Conservation (phyloP, 2,888 invertebrate species). For the Embidobia sp. region DNA sequence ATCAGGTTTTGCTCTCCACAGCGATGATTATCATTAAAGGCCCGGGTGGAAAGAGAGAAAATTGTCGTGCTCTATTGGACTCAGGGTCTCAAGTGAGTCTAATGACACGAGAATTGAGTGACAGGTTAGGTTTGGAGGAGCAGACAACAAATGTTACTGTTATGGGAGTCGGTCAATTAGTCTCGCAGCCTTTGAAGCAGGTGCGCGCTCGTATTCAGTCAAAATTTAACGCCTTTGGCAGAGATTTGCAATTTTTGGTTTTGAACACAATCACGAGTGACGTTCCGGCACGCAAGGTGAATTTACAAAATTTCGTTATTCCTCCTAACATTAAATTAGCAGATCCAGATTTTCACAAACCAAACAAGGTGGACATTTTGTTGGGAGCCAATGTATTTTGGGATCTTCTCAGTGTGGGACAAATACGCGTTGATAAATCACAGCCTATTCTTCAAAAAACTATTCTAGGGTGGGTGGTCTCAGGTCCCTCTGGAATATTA, state of each 20-base stretch:
- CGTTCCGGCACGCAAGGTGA: neutral
- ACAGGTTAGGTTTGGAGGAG: neutral
- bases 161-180: neutral
- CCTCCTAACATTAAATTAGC: slow-evolving; percentile 13
- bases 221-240: neutral
- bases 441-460: slow-evolving; percentile 37
- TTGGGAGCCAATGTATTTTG: slow-evolving; percentile 13
- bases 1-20: neutral
- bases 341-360: slow-evolving; percentile 5
- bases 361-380: slow-evolving; percentile 2
- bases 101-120: neutral
- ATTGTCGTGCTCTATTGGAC: slow-evolving; percentile 23
- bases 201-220: neutral
- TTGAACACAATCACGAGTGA: neutral
- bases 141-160: neutral
- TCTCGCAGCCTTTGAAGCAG: neutral
- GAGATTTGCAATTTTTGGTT: slow-evolving; percentile 1
- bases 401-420: slow-evolving; percentile 9
- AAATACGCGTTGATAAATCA: neutral
- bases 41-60: neutral
- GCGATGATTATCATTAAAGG: neutral
- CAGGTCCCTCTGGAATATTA: slow-evolving; percentile 13
- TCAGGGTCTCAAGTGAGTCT: neutral
- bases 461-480: slow-evolving; percentile 41
- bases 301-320: neutral